phyloP scores from a whole-genome alignment of 2,113 vertebrate species.

The Xyrauchen texanus region DNA sequence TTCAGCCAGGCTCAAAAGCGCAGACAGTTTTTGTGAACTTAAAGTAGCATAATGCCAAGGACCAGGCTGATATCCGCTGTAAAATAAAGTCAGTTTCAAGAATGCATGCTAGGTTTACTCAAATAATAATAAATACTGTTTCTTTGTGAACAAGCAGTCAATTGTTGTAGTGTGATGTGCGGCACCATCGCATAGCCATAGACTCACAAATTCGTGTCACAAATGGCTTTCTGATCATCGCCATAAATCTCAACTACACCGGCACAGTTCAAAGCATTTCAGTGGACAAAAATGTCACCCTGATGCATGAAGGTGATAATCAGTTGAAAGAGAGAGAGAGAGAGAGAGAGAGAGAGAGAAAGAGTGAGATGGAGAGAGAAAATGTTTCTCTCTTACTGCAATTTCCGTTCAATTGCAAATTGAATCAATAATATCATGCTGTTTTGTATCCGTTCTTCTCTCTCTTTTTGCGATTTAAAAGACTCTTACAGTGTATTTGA shows the following conservation, averaged over 20 bases:
- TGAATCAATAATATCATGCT: slow-evolving; percentile 28
- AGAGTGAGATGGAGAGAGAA: not conserved
- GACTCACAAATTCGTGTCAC: slow-evolving; percentile 31
- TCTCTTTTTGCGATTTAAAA: slow-evolving; percentile 58
- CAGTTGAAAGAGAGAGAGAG: not conserved
- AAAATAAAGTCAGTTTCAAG: slow-evolving; percentile 2
- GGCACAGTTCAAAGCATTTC: slow-evolving; percentile 12
- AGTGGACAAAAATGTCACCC: slow-evolving; percentile 4
- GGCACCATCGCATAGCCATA: not conserved
- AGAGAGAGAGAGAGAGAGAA: not conserved
- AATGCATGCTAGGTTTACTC: not conserved
- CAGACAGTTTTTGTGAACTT: not conserved
- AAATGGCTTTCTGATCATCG: slow-evolving; percentile 20
- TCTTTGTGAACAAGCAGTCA: slow-evolving; percentile 26
- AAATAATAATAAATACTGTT: slow-evolving; percentile 23
- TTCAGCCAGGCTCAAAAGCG: not conserved
- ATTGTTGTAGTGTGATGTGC: not conserved
- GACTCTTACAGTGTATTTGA: slow-evolving; percentile 24
- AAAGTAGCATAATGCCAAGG: not conserved
- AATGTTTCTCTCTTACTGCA: not conserved
- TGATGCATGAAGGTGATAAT: slow-evolving; percentile 21
- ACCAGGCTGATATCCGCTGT: not conserved
- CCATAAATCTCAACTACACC: slow-evolving; percentile 25
- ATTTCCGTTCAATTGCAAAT: slow-evolving; percentile 20
- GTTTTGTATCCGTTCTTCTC: slow-evolving; percentile 35